These are phyloP conservation scores for Tinea pellionella DNA, from an alignment of 2,888 invertebrate species.

Conservation along the genomic window DNA sequence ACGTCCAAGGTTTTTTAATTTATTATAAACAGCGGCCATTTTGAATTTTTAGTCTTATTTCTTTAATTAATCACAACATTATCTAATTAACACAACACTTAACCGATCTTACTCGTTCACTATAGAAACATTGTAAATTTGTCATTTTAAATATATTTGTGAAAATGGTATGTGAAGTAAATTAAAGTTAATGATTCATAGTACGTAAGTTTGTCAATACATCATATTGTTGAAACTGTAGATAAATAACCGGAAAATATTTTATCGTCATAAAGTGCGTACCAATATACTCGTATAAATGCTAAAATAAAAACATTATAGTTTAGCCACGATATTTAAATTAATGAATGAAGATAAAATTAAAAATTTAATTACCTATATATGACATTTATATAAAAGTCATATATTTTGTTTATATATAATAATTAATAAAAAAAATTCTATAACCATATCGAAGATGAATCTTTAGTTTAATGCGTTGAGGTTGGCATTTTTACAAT, in stretches of 20 bases:
- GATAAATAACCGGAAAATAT: background rate
- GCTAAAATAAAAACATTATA: background rate
- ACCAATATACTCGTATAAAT: background rate
- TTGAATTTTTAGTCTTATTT: conserved; percentile 19
- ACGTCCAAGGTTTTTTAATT: conserved; percentile 20
- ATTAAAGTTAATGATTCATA: background rate
- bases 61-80: conserved; percentile 1
- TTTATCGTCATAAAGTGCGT: background rate
- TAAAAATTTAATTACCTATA: too few species aligned
- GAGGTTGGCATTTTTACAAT: too few species aligned
- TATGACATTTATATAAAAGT: too few species aligned
- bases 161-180: background rate
- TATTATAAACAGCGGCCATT: conserved; percentile 31
- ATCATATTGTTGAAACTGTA: background rate
- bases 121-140: background rate
- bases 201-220: background rate
- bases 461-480: too few species aligned
- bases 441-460: too few species aligned
- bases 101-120: background rate
- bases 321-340: background rate
- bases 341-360: too few species aligned
- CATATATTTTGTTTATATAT: too few species aligned
- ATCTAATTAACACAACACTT: background rate
- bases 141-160: background rate
- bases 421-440: too few species aligned